Evolutionary conservation across 2,888 invertebrate genomes (phyloP).

Genomic region (Siphlonurus alternatus): DNA sequence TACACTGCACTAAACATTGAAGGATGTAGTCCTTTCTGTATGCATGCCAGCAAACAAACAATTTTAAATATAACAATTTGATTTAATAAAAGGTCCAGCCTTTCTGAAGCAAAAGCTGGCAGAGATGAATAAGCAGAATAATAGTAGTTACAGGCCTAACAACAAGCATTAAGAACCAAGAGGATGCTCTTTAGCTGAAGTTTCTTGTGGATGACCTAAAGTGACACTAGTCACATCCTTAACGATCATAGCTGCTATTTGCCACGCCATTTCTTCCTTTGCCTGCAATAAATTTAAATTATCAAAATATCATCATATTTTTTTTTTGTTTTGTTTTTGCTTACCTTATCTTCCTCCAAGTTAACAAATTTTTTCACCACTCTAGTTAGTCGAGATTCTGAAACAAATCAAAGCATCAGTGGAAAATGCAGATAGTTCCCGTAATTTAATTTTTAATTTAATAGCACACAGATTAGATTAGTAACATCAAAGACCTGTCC

Average conservation of each 20-base stretch:
- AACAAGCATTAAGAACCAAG: too few relatives aligned
- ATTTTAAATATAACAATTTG: too few relatives aligned
- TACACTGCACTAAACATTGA: too few relatives aligned
- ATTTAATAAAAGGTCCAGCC: neutral
- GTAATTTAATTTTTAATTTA: neutral
- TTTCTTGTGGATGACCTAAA: too few relatives aligned
- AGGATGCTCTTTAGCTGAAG: too few relatives aligned
- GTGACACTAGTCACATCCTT: conserved; percentile 86
- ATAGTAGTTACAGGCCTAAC: too few relatives aligned
- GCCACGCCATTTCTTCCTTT: conserved; percentile 93
- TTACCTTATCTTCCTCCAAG: conserved; percentile 61
- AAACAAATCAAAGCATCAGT: conserved; percentile 12
- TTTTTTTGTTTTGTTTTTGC: neutral
- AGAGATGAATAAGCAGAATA: too few relatives aligned
- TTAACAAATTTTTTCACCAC: conserved; percentile 68
- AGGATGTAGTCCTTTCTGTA: too few relatives aligned
- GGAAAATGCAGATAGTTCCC: conserved; percentile 9
- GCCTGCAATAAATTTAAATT: conserved; percentile 27
- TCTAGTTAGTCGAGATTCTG: conserved; percentile 32
- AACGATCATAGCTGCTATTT: conserved; percentile 93
- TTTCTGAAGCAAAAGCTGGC: too few relatives aligned
- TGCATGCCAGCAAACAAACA: too few relatives aligned
- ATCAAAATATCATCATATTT: neutral
- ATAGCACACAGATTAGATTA: too few relatives aligned
- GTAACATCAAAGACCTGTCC: too few relatives aligned